These are phyloP conservation scores for Benitochromis conjunctus DNA, from an alignment of 2,113 vertebrate species.

Conservation along the genomic window DNA sequence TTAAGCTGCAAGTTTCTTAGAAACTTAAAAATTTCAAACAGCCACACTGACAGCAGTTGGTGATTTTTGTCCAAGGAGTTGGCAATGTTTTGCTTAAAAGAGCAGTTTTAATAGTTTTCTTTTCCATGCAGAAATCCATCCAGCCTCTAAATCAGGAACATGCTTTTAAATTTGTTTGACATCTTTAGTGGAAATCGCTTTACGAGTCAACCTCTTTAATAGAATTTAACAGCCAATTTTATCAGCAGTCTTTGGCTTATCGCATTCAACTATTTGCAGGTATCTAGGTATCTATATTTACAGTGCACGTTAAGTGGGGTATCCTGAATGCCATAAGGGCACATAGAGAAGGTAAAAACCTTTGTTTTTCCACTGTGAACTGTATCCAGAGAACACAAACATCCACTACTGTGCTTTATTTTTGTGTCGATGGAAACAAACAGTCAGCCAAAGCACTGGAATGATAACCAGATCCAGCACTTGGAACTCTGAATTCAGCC, in stretches of 20 bases:
- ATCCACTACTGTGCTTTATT: slow-evolving; percentile 9
- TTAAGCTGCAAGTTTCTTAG: neutral
- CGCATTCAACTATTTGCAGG: neutral
- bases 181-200: neutral
- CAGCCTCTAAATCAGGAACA: neutral
- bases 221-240: neutral
- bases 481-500: slow-evolving; percentile 49
- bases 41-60: neutral
- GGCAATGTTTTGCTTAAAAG: neutral
- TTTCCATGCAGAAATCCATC: too few relatives aligned
- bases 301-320: neutral
- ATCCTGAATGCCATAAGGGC: neutral
- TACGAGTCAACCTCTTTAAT: neutral
- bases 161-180: neutral
- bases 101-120: neutral
- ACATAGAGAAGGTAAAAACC: neutral
- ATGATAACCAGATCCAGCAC: slow-evolving; percentile 52
- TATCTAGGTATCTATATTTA: neutral
- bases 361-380: neutral
- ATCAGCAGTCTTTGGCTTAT: neutral
- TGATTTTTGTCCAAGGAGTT: neutral
- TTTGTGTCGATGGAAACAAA: slow-evolving; percentile 37
- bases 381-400: neutral
- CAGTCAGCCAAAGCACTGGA: slow-evolving; percentile 18
- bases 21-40: neutral